phyloP scores from a whole-genome alignment of 2,113 vertebrate genomes.

The Cariama cristata region DNA sequence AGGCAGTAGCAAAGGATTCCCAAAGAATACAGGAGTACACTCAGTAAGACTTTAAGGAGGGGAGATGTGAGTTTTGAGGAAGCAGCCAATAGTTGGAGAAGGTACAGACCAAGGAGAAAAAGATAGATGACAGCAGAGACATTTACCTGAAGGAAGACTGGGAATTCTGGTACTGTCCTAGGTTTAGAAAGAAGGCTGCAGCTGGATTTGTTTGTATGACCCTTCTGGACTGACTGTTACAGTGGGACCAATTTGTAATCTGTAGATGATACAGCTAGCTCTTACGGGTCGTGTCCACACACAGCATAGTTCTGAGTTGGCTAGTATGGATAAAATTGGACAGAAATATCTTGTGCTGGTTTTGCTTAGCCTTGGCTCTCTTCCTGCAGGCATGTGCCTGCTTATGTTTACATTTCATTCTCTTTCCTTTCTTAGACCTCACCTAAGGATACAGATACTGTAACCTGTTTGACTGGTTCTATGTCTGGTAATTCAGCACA shows the following conservation, averaged over 20 bases:
- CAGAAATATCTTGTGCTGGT: background rate
- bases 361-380: background rate
- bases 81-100: background rate
- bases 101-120: background rate
- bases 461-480: background rate
- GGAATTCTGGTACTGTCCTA: background rate
- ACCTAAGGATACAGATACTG: background rate
- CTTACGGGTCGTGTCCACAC: accelerated
- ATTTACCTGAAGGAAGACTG: background rate
- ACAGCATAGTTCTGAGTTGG: background rate
- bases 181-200: background rate
- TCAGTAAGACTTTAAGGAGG: background rate
- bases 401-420: background rate
- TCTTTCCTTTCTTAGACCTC: background rate
- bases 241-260: background rate
- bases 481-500: background rate
- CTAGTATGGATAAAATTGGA: background rate
- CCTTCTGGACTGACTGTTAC: background rate
- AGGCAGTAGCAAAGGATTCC: background rate
- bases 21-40: background rate
- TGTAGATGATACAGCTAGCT: background rate
- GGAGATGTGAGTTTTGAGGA: background rate
- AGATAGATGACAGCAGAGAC: background rate
- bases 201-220: background rate
- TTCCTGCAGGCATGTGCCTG: background rate